Evolutionary conservation across 2,797 vertebrate species (phyloP).

Genomic region (Merluccius polli): DNA sequence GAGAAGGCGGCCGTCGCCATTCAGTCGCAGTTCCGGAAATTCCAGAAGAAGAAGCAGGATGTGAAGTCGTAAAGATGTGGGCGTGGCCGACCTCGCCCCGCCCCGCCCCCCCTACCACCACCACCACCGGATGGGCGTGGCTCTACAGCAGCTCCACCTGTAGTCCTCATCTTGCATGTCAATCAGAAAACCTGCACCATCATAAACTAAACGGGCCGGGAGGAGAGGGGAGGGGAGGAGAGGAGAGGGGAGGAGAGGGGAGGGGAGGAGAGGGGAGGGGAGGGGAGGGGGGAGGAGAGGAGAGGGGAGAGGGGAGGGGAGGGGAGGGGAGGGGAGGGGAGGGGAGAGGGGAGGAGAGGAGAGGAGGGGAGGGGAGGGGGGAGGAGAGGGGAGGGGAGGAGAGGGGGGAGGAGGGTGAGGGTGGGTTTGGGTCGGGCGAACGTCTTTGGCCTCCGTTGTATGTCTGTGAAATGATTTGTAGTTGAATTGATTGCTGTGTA

Average conservation of each 20-base stretch:
- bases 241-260: constrained; percentile 21
- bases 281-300: no score
- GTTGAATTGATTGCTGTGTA: not conserved
- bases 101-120: not conserved
- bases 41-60: constrained; percentile 93
- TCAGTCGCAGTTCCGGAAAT: constrained; percentile 98
- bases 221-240: constrained; percentile 1
- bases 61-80: constrained; percentile 78
- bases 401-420: not conserved
- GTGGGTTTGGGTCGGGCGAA: no score
- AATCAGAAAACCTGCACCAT: constrained; percentile 61
- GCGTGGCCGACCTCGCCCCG: not conserved
- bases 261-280: constrained; percentile 11
- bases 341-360: no score
- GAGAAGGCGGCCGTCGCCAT: constrained; percentile 91
- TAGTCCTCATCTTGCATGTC: constrained; percentile 67
- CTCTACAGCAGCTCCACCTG: not conserved
- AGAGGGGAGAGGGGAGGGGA: not conserved
- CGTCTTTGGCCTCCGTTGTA: not conserved
- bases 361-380: not conserved
- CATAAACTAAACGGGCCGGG: constrained; percentile 50
- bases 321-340: not conserved
- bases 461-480: not conserved
- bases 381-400: not conserved
- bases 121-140: not conserved